Conservation (phyloP, 2,888 invertebrate species). For the Cylloceria caligata region DNA sequence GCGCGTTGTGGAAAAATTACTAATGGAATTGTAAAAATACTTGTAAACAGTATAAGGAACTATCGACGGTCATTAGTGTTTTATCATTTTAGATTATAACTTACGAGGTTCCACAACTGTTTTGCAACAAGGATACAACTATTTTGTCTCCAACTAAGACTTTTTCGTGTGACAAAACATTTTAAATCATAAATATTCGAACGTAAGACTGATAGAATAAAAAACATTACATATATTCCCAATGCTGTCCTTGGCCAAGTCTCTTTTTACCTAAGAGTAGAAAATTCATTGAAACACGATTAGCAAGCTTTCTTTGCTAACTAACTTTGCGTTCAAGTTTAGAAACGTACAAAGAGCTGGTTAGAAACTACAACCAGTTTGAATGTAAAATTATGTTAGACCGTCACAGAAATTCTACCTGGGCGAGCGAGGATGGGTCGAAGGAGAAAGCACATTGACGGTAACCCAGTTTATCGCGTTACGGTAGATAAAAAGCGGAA, state of each 20-base stretch:
- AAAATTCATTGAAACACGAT: not conserved
- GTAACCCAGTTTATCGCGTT: constrained; percentile 21
- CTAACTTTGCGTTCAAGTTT: not conserved
- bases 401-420: constrained; percentile 1
- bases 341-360: not conserved
- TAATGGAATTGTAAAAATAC: too few species aligned
- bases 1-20: too few species aligned
- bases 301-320: constrained; percentile 8
- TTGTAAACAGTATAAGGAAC: too few species aligned
- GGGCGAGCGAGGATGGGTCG: not conserved
- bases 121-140: too few species aligned
- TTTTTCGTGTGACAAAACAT: not conserved
- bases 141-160: too few species aligned
- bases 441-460: constrained; percentile 11
- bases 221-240: not conserved
- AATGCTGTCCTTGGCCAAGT: not conserved
- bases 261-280: not conserved
- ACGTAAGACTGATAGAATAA: not conserved
- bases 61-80: too few species aligned
- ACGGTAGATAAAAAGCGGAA: constrained; percentile 5
- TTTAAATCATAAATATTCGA: not conserved
- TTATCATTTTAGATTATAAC: too few species aligned
- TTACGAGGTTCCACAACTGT: too few species aligned
- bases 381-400: constrained; percentile 7
- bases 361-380: not conserved